A percentile compares a stretch with the other conserved stretches of the same genome.
phyloP scores from a whole-genome alignment of 2,113 vertebrate species.

The Chionis minor region DNA sequence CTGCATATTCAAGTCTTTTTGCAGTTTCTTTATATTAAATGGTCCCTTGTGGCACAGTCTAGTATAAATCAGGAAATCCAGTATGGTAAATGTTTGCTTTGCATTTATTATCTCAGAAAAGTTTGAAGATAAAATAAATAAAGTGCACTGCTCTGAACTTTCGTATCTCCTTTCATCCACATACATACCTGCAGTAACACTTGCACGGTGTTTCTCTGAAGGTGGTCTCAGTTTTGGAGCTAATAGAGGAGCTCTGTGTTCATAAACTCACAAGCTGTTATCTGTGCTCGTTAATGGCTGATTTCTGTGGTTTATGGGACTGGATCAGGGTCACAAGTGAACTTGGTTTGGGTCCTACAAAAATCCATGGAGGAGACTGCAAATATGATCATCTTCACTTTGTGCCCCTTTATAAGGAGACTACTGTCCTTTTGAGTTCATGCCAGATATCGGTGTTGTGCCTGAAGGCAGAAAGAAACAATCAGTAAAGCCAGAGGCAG shows the following conservation, averaged over 20 bases:
- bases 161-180: neutral
- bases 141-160: neutral
- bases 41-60: neutral
- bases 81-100: neutral
- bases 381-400: neutral
- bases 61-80: neutral
- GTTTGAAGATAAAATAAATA: neutral
- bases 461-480: constrained; percentile 3
- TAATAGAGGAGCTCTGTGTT: neutral
- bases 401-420: neutral
- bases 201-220: fast-evolving
- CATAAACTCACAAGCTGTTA: neutral
- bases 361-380: neutral
- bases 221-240: neutral
- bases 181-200: neutral
- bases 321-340: neutral
- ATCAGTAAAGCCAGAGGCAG: neutral
- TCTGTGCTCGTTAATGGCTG: neutral
- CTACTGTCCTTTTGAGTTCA: neutral
- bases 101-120: neutral
- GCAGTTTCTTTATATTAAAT: neutral
- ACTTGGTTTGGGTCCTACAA: neutral
- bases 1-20: neutral
- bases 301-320: neutral
- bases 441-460: neutral